Conservation (phyloP, 1,140 invertebrate species). For the Stratiolaelaps scimitus region DNA sequence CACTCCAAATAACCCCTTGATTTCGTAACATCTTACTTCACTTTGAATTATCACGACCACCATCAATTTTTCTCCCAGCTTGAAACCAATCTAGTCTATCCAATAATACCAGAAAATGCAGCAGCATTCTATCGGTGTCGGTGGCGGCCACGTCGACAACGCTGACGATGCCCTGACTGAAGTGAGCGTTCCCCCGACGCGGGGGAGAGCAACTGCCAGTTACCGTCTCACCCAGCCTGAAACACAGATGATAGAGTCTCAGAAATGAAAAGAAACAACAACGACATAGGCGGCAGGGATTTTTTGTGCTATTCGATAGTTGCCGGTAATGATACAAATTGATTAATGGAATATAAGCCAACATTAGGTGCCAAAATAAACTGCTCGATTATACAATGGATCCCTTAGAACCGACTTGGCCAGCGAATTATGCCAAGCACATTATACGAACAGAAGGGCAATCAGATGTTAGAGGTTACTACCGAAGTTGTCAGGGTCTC, state of each 20-base stretch:
- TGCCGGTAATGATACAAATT: conserved; percentile 59
- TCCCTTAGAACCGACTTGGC: background rate
- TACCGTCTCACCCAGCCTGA: conserved; percentile 79
- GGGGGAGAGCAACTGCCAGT: conserved; percentile 53
- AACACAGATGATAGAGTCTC: conserved; percentile 5
- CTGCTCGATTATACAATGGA: conserved; percentile 46
- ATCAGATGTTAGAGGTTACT: too few relatives aligned
- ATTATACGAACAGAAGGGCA: too few relatives aligned
- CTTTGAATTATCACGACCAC: too few relatives aligned
- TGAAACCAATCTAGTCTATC: too few relatives aligned
- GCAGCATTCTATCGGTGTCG: conserved; percentile 41
- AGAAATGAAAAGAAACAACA: conserved; percentile 30
- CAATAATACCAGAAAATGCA: conserved; percentile 57
- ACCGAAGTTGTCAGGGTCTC: too few relatives aligned
- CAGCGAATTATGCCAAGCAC: too few relatives aligned
- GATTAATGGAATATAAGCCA: conserved; percentile 71
- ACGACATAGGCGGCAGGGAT: conserved; percentile 79
- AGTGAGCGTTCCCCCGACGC: conserved; percentile 52
- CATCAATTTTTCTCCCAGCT: too few relatives aligned
- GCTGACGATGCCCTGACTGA: conserved; percentile 37
- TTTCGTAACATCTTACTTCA: too few relatives aligned
- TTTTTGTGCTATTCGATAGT: conserved; percentile 83
- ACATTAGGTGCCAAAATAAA: conserved; percentile 59
- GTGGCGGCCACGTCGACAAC: conserved; percentile 35
- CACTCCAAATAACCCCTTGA: too few relatives aligned